phyloP scores from a whole-genome alignment of 1,140 invertebrate species.

The Drosophila bifasciata region DNA sequence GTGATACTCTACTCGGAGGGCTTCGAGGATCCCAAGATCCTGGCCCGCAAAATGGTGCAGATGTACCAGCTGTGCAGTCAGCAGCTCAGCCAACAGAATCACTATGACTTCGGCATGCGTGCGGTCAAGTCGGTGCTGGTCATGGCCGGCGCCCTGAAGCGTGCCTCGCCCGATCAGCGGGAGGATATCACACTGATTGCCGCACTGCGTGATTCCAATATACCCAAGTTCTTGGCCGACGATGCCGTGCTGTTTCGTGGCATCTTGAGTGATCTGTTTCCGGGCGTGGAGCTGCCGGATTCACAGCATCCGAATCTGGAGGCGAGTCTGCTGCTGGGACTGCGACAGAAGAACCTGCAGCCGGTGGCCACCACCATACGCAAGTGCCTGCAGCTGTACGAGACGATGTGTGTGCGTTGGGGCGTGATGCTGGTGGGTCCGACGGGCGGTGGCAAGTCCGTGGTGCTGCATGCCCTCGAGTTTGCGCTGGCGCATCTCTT shows the following conservation, averaged over 20 bases:
- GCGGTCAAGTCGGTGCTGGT: slow-evolving; percentile 89
- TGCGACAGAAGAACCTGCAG: slow-evolving; percentile 86
- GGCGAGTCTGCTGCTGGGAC: slow-evolving; percentile 84
- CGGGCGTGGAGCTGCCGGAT: slow-evolving; percentile 90
- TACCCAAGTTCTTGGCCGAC: slow-evolving; percentile 95
- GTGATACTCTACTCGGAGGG: slow-evolving; percentile 96
- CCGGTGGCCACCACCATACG: slow-evolving; percentile 87
- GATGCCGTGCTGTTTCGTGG: slow-evolving; percentile 94
- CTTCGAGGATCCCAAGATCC: slow-evolving; percentile 93
- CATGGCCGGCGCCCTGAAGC: slow-evolving; percentile 94
- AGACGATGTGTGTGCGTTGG: slow-evolving; percentile 96
- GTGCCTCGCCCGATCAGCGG: slow-evolving; percentile 91
- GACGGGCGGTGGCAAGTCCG: slow-evolving; percentile 92
- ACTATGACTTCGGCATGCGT: slow-evolving; percentile 97
- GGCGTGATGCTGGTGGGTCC: slow-evolving; percentile 97
- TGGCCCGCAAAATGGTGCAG: slow-evolving; percentile 95
- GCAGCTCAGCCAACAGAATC: slow-evolving; percentile 95
- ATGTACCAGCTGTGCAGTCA: slow-evolving; percentile 97
- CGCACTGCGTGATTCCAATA: slow-evolving; percentile 95
- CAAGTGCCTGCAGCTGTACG: slow-evolving; percentile 94
- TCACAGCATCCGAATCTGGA: slow-evolving; percentile 91
- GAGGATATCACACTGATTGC: slow-evolving; percentile 92
- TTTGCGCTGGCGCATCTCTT: slow-evolving; percentile 87
- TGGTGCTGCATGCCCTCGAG: slow-evolving; percentile 88
- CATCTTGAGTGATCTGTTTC: slow-evolving; percentile 95